Percentiles rank a stretch among this genome's conserved stretches.
Conservation (phyloP, 2,797 vertebrate genomes). For the Molossus molossus region DNA sequence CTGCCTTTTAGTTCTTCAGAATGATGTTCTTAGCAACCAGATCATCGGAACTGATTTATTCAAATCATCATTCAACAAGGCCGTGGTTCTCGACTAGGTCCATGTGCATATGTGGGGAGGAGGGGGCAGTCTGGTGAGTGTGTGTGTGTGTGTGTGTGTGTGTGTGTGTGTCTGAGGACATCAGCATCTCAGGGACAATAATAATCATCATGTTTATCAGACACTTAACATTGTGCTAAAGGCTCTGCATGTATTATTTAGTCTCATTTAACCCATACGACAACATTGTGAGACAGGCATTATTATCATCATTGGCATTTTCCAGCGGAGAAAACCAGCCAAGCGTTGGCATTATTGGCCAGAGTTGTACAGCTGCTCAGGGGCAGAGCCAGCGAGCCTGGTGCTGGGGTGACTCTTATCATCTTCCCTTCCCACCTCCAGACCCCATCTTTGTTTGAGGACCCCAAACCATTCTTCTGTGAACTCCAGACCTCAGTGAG, state of each 20-base stretch:
- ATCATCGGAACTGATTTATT: neutral
- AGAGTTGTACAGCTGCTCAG: neutral
- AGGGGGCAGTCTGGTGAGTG: neutral
- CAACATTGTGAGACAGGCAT: neutral
- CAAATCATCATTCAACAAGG: neutral
- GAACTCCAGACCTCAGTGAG: neutral
- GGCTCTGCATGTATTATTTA: slow-evolving; percentile 30
- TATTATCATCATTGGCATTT: neutral
- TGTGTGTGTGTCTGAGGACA: neutral
- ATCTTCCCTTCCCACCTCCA: neutral
- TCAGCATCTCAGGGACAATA: neutral
- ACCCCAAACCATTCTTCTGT: neutral
- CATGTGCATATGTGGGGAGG: rapidly evolving
- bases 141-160: neutral
- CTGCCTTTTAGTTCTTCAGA: slow-evolving; percentile 32
- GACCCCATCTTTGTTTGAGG: neutral
- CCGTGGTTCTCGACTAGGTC: neutral
- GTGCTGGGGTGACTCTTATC: neutral
- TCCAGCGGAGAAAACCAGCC: slow-evolving; percentile 46
- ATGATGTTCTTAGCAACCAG: slow-evolving; percentile 34
- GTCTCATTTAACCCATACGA: neutral
- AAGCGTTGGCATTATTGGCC: neutral
- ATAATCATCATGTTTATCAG: neutral
- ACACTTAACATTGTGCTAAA: slow-evolving; percentile 9
- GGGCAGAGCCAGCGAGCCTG: neutral